Base-by-base conservation (phyloP, 2,888 invertebrate species). In the Esperia sulphurella region DNA sequence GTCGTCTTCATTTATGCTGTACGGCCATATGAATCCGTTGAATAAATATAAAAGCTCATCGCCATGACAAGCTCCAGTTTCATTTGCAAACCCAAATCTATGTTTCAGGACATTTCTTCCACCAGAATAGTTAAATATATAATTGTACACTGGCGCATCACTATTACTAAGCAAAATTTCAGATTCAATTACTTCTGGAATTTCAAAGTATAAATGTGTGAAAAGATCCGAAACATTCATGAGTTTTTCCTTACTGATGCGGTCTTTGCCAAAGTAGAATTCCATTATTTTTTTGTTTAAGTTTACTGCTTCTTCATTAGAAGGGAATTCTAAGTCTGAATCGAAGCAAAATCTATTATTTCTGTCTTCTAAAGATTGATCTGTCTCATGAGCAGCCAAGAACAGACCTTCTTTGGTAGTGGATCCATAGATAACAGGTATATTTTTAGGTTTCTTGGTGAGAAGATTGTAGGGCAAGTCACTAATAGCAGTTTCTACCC, bases 1-100 rank as follows among this genome's bases (percentile, higher is more conserved):
- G 58, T 88, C 88, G 33, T 64, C 55, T 31, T 63, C 47, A 41
- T 51, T 74, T 8, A 80, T 68, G n/a, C 59, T 50, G 14, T 79
- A 78, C 0, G 83, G 80, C 66, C 79, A 74, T 8, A 84, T 39
- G 21, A 61, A 60, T 1, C 70, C 70, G 31, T 77, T 68, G 35
- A 87, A 88, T 41, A 88, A 58, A 58, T 87, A 88, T 38, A 84
- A 65, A 2, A 87, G 43, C n/a, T 88, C 88, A 52, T 88, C 87
- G n/a, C 60, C 78, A 44, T 88, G 88, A 56, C 75, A 71, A 0
- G 87, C 83, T 0, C 87, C 88, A 3, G 50, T 44, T 45, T 71
- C 65, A 13, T 74, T 61, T 8, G 53, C 57, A 53, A 62, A 70
- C 0, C 82, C 79, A 28, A 63, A 56, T 1, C 71, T 49, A 41